phyloP scores from a whole-genome alignment of 2,888 invertebrate species.

The Pelosia muscerda region DNA sequence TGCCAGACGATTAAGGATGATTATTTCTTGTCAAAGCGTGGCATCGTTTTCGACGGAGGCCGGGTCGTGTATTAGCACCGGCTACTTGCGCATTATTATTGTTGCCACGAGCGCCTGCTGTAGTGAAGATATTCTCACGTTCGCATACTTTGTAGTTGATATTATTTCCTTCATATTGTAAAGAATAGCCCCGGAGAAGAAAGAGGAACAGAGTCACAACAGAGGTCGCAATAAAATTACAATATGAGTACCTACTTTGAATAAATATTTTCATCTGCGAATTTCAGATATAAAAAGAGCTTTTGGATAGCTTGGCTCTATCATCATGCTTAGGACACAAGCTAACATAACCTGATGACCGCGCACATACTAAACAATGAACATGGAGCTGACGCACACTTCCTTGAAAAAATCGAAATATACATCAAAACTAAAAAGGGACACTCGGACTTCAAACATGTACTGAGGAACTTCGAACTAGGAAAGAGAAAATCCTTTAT shows the following conservation, averaged over 20 bases:
- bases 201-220: neutral
- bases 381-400: too few relatives aligned
- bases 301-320: neutral
- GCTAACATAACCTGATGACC: neutral
- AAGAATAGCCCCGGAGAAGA: neutral
- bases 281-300: neutral
- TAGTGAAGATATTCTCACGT: slow-evolving; percentile 61
- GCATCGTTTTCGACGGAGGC: slow-evolving; percentile 58
- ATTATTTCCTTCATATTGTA: neutral
- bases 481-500: too few relatives aligned
- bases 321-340: neutral
- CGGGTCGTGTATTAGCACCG: slow-evolving; percentile 43
- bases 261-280: neutral
- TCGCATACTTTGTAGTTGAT: slow-evolving; percentile 39
- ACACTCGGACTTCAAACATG: too few relatives aligned
- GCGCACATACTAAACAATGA: too few relatives aligned
- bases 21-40: slow-evolving; percentile 75
- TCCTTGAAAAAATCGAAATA: too few relatives aligned
- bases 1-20: slow-evolving; percentile 69
- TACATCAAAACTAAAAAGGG: too few relatives aligned
- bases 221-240: neutral
- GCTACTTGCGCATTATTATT: slow-evolving; percentile 60
- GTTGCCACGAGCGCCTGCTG: slow-evolving; percentile 66
- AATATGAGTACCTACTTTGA: neutral
- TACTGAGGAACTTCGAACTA: too few relatives aligned